Conservation (phyloP, 2,888 invertebrate genomes). For the Geophilus truncorum region DNA sequence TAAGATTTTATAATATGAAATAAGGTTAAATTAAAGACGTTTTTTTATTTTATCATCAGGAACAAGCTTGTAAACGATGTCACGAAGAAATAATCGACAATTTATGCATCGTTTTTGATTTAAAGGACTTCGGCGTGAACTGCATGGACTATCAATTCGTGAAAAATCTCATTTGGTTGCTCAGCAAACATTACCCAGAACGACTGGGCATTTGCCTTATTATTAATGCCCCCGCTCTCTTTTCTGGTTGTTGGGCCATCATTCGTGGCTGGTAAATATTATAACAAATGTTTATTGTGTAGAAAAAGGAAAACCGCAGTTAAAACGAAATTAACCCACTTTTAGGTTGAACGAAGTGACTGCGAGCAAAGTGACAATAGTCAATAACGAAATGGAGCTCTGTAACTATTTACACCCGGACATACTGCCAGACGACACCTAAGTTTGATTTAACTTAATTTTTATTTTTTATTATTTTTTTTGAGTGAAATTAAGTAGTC, state of each 20-base stretch:
- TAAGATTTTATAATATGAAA: not conserved
- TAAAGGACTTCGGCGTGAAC: conserved; percentile 65
- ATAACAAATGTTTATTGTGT: not conserved
- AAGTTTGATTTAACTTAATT: too few relatives aligned
- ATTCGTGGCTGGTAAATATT: conserved; percentile 62
- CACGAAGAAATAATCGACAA: conserved; percentile 75
- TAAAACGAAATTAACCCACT: not conserved
- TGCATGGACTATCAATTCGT: conserved; percentile 77
- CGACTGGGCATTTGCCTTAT: conserved; percentile 69
- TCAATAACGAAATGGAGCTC: conserved; percentile 63
- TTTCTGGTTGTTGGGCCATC: conserved; percentile 71
- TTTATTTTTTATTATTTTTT: too few relatives aligned
- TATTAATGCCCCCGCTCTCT: conserved; percentile 66
- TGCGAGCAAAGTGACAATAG: conserved; percentile 68
- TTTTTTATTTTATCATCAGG: conserved; percentile 55
- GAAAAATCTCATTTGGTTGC: conserved; percentile 71
- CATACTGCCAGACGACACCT: conserved; percentile 57
- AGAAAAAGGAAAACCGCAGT: not conserved
- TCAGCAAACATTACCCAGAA: conserved; percentile 72
- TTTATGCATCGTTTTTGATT: conserved; percentile 71
- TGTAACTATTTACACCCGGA: conserved; percentile 72
- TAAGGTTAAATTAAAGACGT: too few relatives aligned
- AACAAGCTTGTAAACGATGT: conserved; percentile 69
- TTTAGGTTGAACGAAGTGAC: conserved; percentile 70
- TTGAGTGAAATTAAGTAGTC: not conserved